Conservation (phyloP, 2,888 invertebrate genomes). For the Sturmia bella region DNA sequence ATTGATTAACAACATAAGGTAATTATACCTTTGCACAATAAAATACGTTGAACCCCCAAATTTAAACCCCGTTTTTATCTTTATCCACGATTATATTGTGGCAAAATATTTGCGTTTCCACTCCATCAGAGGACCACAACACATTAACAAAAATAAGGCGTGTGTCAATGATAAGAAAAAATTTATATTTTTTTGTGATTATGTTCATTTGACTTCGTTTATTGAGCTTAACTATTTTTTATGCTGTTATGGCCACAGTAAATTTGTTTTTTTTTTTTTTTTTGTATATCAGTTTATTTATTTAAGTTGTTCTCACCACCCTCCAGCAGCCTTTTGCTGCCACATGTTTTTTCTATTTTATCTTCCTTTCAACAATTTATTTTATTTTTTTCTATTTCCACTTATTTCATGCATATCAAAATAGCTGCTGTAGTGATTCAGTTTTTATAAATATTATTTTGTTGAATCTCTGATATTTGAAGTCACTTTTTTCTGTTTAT, state of each 20-base stretch:
- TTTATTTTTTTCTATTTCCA: conserved; percentile 14
- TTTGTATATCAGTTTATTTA: conserved; percentile 28
- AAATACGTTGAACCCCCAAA: no score
- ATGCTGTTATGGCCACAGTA: conserved; percentile 33
- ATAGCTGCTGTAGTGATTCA: conserved; percentile 44
- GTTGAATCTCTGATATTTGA: not conserved
- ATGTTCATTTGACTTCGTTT: not conserved
- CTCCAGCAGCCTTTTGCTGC: not conserved
- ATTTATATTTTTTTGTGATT: no score
- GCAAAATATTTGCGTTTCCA: no score
- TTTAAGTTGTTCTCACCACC: not conserved
- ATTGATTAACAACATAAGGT: no score
- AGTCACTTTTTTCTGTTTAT: conserved; percentile 21
- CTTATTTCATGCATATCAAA: conserved; percentile 43
- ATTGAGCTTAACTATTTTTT: conserved; percentile 38
- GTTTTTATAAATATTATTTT: conserved; percentile 34
- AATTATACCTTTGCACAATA: no score
- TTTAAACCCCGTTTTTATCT: no score
- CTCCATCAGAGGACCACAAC: no score
- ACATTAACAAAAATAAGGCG: no score
- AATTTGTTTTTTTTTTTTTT: conserved; percentile 34
- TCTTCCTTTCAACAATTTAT: not conserved
- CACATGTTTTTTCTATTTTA: not conserved
- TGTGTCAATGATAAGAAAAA: no score
- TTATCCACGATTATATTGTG: no score